Percentiles rank a stretch among this genome's conserved stretches.
phyloP scores from a whole-genome alignment of 2,113 vertebrate genomes.

The Tychaedon coryphoeus region DNA sequence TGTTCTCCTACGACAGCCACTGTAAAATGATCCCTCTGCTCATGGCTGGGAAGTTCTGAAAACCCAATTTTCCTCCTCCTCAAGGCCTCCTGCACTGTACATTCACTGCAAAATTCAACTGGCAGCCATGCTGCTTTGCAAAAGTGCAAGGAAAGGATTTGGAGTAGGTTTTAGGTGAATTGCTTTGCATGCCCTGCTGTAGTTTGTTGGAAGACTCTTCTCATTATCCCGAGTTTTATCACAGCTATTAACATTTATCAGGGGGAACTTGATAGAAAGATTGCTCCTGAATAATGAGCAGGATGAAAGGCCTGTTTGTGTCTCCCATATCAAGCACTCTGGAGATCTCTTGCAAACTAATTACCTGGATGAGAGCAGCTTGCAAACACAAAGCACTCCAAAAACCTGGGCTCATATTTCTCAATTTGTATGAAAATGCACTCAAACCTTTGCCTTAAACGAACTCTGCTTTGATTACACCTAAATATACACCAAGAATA shows the following conservation, averaged over 20 bases:
- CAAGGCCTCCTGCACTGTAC: not conserved
- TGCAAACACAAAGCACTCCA: constrained; percentile 22
- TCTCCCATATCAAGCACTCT: not conserved
- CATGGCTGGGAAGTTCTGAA: constrained; percentile 42
- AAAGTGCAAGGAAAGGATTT: constrained; percentile 32
- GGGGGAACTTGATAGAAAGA: constrained; percentile 30
- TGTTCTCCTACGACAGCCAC: constrained; percentile 19
- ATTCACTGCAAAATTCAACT: constrained; percentile 22
- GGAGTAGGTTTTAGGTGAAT: not conserved
- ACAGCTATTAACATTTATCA: constrained; percentile 31
- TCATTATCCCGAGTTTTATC: constrained; percentile 37
- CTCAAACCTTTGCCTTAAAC: not conserved
- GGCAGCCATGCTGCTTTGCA: not conserved
- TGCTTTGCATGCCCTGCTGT: not conserved
- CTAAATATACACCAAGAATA: not conserved
- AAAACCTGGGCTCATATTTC: not conserved
- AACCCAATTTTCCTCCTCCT: constrained; percentile 18
- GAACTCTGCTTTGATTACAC: not conserved
- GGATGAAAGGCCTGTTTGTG: constrained; percentile 51
- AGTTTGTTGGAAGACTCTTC: constrained; percentile 5
- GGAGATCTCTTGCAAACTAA: constrained; percentile 29
- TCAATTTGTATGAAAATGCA: not conserved
- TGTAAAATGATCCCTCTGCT: constrained; percentile 67
- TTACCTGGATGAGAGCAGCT: constrained; percentile 27
- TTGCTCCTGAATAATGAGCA: constrained; percentile 30